Conservation (phyloP, 2,888 invertebrate species). For the Tiphia femorata region DNA sequence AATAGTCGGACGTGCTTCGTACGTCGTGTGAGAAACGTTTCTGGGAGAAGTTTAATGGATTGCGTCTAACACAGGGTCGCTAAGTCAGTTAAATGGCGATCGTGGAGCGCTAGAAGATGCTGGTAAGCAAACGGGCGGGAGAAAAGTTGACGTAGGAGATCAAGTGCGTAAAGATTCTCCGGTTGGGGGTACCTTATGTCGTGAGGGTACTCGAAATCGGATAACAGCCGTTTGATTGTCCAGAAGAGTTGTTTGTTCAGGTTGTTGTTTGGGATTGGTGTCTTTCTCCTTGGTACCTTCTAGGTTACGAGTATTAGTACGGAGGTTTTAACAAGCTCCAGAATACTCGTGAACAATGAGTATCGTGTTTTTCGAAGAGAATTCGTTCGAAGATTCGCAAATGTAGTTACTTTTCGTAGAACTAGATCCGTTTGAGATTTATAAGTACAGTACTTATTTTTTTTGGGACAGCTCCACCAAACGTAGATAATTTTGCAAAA, state of each 20-base stretch:
- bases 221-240: constrained; percentile 29
- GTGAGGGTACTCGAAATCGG: constrained; percentile 16
- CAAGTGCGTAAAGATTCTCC: constrained; percentile 28
- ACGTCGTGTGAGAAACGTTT: too few relatives aligned
- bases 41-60: too few relatives aligned
- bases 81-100: constrained; percentile 51
- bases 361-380: too few relatives aligned
- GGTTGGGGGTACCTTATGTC: constrained; percentile 1
- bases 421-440: too few relatives aligned
- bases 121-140: constrained; percentile 61
- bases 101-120: constrained; percentile 58
- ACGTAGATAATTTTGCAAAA: too few relatives aligned
- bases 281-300: constrained; percentile 26
- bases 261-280: constrained; percentile 25
- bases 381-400: too few relatives aligned
- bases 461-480: too few relatives aligned
- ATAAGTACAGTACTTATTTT: too few relatives aligned
- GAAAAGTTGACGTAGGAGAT: constrained; percentile 37
- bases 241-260: constrained; percentile 33
- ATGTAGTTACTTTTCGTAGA: too few relatives aligned
- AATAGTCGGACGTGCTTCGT: too few relatives aligned
- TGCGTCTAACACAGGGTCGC: constrained; percentile 16
- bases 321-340: too few relatives aligned
- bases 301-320: constrained; percentile 40
- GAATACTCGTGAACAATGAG: too few relatives aligned